A percentile compares a stretch with the other conserved stretches of the same genome.
Evolutionary conservation across 2,888 invertebrate genomes (phyloP).

Genomic region (Cephonodes hylas): DNA sequence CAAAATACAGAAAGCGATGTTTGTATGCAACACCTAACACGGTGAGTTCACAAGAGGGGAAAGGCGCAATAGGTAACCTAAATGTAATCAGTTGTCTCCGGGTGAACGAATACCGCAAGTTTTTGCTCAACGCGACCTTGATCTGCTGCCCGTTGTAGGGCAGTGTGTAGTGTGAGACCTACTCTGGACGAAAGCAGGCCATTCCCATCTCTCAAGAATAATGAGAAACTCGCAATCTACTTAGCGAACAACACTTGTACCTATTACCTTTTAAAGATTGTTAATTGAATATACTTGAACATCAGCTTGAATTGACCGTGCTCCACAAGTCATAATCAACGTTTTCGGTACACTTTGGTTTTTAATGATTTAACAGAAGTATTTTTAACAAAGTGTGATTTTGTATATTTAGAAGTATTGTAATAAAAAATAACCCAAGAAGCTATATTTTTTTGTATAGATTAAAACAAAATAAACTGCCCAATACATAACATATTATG

Average conservation of each 20-base stretch:
- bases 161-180: constrained; percentile 52
- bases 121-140: constrained; percentile 63
- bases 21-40: constrained; percentile 26
- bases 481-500: too few species aligned
- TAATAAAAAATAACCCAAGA: too few species aligned
- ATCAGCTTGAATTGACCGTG: not conserved
- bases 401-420: too few species aligned
- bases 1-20: constrained; percentile 21
- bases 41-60: constrained; percentile 32
- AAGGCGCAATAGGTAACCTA: constrained; percentile 52
- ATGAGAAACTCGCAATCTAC: constrained; percentile 52
- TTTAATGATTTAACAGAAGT: not conserved
- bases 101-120: constrained; percentile 51
- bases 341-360: not conserved
- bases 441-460: too few species aligned
- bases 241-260: not conserved
- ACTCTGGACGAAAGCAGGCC: constrained; percentile 62
- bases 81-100: constrained; percentile 56
- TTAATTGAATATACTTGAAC: not conserved
- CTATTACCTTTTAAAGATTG: not conserved
- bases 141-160: constrained; percentile 57
- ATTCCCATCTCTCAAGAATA: constrained; percentile 54
- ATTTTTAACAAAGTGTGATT: not conserved
- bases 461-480: too few species aligned
- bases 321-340: not conserved